These are phyloP conservation scores for Lucinisca nassula DNA, from an alignment of 2,888 invertebrate species.

Conservation along the genomic window DNA sequence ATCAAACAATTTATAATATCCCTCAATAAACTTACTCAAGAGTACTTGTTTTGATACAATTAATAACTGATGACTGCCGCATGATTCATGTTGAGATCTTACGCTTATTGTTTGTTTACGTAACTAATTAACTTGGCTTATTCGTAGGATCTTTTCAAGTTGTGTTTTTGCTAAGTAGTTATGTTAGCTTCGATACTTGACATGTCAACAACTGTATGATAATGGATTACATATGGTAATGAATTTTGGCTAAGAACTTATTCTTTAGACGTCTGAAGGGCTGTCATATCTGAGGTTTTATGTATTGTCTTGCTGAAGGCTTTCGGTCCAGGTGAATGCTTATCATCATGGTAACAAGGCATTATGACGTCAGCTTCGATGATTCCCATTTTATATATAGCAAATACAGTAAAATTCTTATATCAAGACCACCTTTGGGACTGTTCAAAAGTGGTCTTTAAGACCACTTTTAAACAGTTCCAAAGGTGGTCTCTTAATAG, in stretches of 20 bases:
- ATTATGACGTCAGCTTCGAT: no score
- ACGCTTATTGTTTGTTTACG: neutral
- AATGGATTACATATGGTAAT: neutral
- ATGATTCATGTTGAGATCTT: neutral
- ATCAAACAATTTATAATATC: no score
- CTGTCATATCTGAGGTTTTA: neutral
- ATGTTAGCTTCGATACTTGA: neutral
- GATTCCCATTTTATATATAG: no score
- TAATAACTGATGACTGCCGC: neutral
- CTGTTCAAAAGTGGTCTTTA: no score
- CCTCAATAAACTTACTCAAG: no score
- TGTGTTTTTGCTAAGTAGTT: neutral
- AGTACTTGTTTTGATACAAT: neutral
- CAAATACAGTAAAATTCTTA: no score
- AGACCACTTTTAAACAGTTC: no score
- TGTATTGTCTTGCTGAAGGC: neutral
- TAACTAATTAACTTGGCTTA: conserved; percentile 8
- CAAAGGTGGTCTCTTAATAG: no score
- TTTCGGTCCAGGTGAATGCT: no score
- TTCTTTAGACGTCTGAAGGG: neutral
- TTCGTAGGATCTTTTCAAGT: neutral
- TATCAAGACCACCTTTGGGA: no score
- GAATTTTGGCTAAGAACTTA: neutral
- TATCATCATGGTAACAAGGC: no score
- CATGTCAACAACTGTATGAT: neutral